Conservation (phyloP, 1,140 invertebrate species). For the Oscheius sp. region DNA sequence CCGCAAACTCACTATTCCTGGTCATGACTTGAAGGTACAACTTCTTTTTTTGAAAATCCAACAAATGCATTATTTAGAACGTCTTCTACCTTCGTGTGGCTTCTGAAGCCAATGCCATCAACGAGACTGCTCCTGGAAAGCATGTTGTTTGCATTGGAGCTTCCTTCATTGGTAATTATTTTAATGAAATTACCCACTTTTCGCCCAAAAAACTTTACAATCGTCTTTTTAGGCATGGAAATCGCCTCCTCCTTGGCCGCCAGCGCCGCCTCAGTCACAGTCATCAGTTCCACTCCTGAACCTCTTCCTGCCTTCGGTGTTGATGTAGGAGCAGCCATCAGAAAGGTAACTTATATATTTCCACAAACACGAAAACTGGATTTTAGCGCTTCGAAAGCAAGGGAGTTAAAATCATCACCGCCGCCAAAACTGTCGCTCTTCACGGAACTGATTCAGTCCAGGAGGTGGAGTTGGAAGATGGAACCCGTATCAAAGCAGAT, state of each 20-base stretch:
- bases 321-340: slow-evolving; percentile 27
- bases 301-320: slow-evolving; percentile 29
- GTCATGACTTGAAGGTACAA: slow-evolving; percentile 34
- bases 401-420: slow-evolving; percentile 10
- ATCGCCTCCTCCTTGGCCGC: slow-evolving; percentile 15
- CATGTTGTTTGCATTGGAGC: slow-evolving; percentile 31
- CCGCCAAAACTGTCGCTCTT: slow-evolving; percentile 12
- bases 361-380: background rate
- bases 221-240: slow-evolving; percentile 31
- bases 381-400: slow-evolving; percentile 26
- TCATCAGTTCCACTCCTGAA: slow-evolving; percentile 17
- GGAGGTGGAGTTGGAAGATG: slow-evolving; percentile 17
- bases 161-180: slow-evolving; percentile 26
- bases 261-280: slow-evolving; percentile 28
- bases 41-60: background rate
- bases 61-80: slow-evolving; percentile 18
- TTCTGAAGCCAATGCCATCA: slow-evolving; percentile 18
- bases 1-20: slow-evolving; percentile 27
- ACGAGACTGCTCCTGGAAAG: slow-evolving; percentile 12
- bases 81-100: slow-evolving; percentile 15
- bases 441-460: slow-evolving; percentile 14
- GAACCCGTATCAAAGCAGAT: slow-evolving; percentile 14
- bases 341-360: slow-evolving; percentile 22
- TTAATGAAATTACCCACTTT: background rate
- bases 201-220: too few relatives aligned